phyloP scores from a whole-genome alignment of 2,113 vertebrate genomes.

The Pelusios castaneus region DNA sequence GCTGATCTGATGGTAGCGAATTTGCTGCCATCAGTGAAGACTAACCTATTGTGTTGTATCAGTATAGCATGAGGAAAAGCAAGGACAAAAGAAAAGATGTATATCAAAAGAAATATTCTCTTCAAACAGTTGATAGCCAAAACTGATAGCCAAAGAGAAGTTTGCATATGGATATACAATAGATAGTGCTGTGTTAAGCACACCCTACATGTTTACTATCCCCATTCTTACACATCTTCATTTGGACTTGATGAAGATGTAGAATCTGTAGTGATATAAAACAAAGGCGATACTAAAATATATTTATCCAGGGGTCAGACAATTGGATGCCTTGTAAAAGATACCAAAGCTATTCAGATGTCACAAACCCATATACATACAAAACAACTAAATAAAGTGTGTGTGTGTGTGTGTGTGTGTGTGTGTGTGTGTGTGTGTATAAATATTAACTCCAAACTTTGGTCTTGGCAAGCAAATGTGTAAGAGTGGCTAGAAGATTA shows the following conservation, averaged over 20 bases:
- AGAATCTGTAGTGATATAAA: background rate
- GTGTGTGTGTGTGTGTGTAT: background rate
- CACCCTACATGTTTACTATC: background rate
- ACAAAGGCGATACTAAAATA: rapidly evolving
- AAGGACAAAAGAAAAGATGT: background rate
- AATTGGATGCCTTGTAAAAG: rapidly evolving
- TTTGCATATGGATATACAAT: rapidly evolving
- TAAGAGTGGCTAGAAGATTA: background rate
- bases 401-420: too few species aligned
- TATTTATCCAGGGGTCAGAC: background rate
- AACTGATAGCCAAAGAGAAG: background rate
- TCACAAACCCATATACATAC: background rate
- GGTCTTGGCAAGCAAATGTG: background rate
- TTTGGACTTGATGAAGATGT: background rate
- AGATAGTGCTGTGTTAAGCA: background rate
- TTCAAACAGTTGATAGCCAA: too few species aligned
- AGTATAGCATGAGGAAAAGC: background rate
- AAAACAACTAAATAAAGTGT: background rate
- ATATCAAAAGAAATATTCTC: background rate
- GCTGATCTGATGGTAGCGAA: too few species aligned
- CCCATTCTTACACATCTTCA: background rate
- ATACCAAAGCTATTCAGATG: background rate
- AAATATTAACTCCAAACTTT: too few species aligned
- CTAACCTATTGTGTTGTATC: background rate
- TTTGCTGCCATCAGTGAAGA: too few species aligned